Conservation (phyloP, 37 sponge, comb jelly and placozoan species). For the Aplysina aerophoba region DNA sequence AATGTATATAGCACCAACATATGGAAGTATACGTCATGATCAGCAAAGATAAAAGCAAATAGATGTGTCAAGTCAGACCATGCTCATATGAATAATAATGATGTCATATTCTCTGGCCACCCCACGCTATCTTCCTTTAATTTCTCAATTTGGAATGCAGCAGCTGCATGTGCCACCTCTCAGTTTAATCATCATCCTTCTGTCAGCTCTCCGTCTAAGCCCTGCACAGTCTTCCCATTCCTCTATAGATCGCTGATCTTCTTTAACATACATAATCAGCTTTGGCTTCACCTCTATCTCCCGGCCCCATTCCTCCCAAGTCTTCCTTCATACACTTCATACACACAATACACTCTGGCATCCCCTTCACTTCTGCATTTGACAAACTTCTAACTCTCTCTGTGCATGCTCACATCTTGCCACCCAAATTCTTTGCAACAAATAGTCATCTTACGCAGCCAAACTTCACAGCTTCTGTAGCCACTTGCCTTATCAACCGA, state of each 20-base stretch:
- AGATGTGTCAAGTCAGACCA: too few relatives aligned
- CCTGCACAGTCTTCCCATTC: neutral
- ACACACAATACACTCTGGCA: too few relatives aligned
- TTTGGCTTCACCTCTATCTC: conserved; percentile 3
- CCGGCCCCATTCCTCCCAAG: neutral
- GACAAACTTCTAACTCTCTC: conserved; percentile 6
- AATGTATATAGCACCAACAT: conserved; percentile 7
- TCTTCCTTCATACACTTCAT: too few relatives aligned
- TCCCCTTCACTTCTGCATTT: conserved; percentile 2
- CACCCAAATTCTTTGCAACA: neutral
- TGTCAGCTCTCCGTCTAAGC: neutral
- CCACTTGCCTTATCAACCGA: too few relatives aligned
- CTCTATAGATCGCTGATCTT: too few relatives aligned
- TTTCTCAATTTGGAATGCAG: conserved; percentile 11
- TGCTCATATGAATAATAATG: too few relatives aligned
- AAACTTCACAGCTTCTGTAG: too few relatives aligned
- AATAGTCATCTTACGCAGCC: neutral
- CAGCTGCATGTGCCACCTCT: too few relatives aligned
- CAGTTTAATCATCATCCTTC: neutral
- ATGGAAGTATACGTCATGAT: neutral
- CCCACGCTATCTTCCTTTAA: neutral
- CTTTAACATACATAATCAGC: conserved; percentile 3
- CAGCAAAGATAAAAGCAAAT: too few relatives aligned
- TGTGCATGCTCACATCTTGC: neutral
- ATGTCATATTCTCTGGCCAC: neutral